These are phyloP conservation scores for Hyperoodon ampullatus DNA, from an alignment of 2,113 vertebrate species.

Conservation along the genomic window DNA sequence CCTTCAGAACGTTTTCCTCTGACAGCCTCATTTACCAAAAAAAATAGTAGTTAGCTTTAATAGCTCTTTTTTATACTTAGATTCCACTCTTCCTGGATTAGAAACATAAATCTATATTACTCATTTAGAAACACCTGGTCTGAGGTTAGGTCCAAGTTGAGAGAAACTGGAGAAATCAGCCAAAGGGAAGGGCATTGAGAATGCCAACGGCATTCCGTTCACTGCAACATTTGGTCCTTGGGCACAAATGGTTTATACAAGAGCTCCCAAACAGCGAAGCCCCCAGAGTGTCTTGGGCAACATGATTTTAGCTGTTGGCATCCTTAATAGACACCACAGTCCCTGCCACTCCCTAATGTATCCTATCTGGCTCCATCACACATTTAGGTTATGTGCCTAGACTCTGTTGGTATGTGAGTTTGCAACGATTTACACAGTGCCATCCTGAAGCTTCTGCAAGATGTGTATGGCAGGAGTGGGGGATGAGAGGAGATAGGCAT, in stretches of 20 bases:
- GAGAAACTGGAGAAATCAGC: not conserved
- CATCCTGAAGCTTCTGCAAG: not conserved
- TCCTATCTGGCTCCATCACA: not conserved
- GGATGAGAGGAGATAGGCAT: not conserved
- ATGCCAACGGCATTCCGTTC: not conserved
- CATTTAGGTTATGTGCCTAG: not conserved
- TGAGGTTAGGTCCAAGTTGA: slow-evolving; percentile 42
- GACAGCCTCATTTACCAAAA: slow-evolving; percentile 54
- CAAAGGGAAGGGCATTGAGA: not conserved
- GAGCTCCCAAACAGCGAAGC: not conserved
- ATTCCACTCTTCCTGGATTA: not conserved
- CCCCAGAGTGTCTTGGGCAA: not conserved
- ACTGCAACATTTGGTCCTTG: not conserved
- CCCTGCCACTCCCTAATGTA: not conserved
- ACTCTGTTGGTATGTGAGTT: not conserved
- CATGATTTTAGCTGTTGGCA: not conserved
- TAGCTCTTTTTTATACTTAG: slow-evolving; percentile 61
- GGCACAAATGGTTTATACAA: not conserved
- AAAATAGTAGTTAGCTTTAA: slow-evolving; percentile 45
- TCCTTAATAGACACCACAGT: not conserved
- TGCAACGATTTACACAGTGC: not conserved
- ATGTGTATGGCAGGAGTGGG: not conserved
- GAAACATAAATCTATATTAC: slow-evolving; percentile 61
- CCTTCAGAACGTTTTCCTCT: slow-evolving; percentile 63
- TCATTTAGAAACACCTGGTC: slow-evolving; percentile 67